Percentiles rank a stretch among this genome's conserved stretches.
phyloP scores from a whole-genome alignment of 2,888 invertebrate species.

The Lochmaea capreae region DNA sequence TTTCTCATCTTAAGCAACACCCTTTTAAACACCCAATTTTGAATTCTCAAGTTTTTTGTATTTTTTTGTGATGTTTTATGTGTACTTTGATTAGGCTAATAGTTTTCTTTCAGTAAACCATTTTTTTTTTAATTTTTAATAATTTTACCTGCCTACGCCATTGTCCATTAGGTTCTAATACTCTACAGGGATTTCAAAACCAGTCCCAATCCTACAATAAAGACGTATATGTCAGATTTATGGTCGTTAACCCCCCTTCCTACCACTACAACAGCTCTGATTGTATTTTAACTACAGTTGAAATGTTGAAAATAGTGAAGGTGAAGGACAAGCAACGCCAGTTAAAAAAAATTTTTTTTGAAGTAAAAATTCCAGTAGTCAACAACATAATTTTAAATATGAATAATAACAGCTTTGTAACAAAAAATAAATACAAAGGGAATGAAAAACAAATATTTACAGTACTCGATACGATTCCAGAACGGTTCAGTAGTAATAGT shows the following conservation, averaged over 20 bases:
- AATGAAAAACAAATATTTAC: too few relatives aligned
- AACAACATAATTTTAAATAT: too few relatives aligned
- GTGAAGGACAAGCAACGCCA: slow-evolving; percentile 5
- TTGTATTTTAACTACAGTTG: slow-evolving; percentile 27
- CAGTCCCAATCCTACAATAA: slow-evolving; percentile 60
- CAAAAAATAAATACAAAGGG: too few relatives aligned
- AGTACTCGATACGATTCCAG: too few relatives aligned
- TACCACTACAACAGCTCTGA: slow-evolving; percentile 52
- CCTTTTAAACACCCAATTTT: too few relatives aligned
- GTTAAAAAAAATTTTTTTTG: background rate
- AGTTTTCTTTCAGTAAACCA: background rate
- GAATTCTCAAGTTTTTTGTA: too few relatives aligned
- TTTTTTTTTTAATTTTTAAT: background rate
- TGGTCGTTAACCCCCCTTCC: slow-evolving; percentile 60
- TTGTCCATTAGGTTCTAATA: slow-evolving; percentile 41
- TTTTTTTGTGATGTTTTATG: too few relatives aligned
- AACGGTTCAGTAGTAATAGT: too few relatives aligned
- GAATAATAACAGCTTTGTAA: too few relatives aligned
- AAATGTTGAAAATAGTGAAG: slow-evolving; percentile 15
- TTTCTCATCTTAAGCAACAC: too few relatives aligned
- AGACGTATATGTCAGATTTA: slow-evolving; percentile 66
- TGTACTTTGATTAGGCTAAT: too few relatives aligned
- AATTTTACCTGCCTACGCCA: slow-evolving; percentile 16
- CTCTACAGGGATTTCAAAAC: slow-evolving; percentile 51
- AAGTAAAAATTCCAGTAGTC: too few relatives aligned